Evolutionary conservation across 2,113 vertebrate genomes (phyloP).

Genomic region (Alethe diademata): DNA sequence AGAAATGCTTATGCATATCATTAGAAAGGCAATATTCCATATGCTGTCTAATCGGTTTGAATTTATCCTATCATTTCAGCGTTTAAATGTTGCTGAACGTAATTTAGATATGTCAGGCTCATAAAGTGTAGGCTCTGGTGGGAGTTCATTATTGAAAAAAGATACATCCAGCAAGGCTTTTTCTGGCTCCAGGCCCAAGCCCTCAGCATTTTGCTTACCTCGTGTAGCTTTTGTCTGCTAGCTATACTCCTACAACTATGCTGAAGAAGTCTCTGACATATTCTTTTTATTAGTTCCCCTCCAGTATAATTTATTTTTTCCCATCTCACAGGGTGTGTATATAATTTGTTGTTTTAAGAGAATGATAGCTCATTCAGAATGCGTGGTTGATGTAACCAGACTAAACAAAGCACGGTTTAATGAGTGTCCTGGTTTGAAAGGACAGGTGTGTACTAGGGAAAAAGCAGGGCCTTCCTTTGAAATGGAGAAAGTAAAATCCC

Average conservation of each 20-base stretch:
- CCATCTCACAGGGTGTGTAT: neutral
- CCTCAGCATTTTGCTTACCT: constrained; percentile 23
- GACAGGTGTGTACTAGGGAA: too few relatives aligned
- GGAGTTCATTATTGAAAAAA: constrained; percentile 55
- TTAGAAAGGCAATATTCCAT: constrained; percentile 55
- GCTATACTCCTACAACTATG: neutral
- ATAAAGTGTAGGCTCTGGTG: constrained; percentile 52
- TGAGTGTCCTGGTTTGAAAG: neutral
- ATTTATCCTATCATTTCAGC: constrained; percentile 68
- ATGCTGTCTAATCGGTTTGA: constrained; percentile 58
- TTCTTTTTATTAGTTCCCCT: neutral
- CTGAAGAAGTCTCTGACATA: neutral
- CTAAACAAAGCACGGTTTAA: constrained; percentile 19
- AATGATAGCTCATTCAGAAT: neutral
- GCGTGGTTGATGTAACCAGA: neutral
- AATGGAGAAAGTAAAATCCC: too few relatives aligned
- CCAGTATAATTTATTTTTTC: neutral
- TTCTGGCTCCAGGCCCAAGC: constrained; percentile 33
- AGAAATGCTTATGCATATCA: constrained; percentile 42
- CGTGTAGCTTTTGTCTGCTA: neutral
- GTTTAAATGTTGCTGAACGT: constrained; percentile 47
- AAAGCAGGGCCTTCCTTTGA: too few relatives aligned
- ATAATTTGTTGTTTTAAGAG: neutral
- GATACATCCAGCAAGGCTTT: constrained; percentile 16
- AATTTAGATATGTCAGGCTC: constrained; percentile 65